Conservation (phyloP, 2,888 invertebrate species). For the Slavum lentiscoides region DNA sequence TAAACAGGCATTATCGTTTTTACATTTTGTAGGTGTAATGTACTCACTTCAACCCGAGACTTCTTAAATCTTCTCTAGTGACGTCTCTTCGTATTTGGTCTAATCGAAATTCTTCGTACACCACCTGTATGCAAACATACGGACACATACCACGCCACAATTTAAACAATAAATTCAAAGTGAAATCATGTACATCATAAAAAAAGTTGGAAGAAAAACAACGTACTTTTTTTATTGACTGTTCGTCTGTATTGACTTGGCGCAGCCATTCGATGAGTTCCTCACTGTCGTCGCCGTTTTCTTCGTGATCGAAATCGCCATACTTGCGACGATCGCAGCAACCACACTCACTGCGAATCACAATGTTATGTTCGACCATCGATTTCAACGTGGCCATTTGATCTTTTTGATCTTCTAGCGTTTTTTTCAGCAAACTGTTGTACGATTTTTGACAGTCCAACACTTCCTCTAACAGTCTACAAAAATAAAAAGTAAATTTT, state of each 20-base stretch:
- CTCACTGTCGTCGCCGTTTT: background rate
- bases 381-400: slow-evolving; percentile 67
- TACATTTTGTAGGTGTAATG: background rate
- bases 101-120: slow-evolving; percentile 34
- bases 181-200: background rate
- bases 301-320: background rate
- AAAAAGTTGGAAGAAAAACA: background rate
- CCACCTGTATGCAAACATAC: background rate
- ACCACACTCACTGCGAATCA: background rate
- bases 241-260: background rate
- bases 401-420: slow-evolving; percentile 71
- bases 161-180: background rate
- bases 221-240: slow-evolving; percentile 33
- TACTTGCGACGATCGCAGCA: background rate
- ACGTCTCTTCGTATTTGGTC: slow-evolving; percentile 39
- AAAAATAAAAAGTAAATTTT: background rate
- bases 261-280: slow-evolving; percentile 41
- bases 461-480: slow-evolving; percentile 73
- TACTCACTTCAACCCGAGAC: slow-evolving; percentile 27
- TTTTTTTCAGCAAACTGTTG: slow-evolving; percentile 71
- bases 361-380: slow-evolving; percentile 59
- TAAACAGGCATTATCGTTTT: background rate
- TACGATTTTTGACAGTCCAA: slow-evolving; percentile 76
- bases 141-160: background rate
- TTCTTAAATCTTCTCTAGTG: slow-evolving; percentile 30